These are phyloP conservation scores for Hippopotamus amphibius DNA, from an alignment of 2,113 vertebrate genomes.

Conservation along the genomic window DNA sequence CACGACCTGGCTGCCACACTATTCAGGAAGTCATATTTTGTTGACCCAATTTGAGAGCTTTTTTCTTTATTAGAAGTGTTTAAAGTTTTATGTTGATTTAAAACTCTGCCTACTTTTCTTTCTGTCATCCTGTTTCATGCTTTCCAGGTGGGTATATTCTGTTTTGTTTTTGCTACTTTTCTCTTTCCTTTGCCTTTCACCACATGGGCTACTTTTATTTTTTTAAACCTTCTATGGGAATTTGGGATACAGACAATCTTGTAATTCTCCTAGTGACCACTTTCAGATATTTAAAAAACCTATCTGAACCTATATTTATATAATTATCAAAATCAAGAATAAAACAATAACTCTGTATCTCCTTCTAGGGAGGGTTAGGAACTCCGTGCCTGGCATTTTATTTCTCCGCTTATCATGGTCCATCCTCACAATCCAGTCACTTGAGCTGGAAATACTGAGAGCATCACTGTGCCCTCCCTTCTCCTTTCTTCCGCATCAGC, in stretches of 20 bases:
- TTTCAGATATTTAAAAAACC: background rate
- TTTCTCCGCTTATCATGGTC: background rate
- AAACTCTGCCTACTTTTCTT: background rate
- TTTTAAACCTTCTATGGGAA: background rate
- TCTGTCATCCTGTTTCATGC: background rate
- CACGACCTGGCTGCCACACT: background rate
- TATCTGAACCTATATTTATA: background rate
- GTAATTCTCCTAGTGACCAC: background rate
- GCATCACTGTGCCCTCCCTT: background rate
- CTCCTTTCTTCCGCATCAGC: background rate
- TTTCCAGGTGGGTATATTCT: background rate
- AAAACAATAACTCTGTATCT: background rate
- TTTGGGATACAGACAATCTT: background rate
- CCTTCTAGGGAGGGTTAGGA: background rate
- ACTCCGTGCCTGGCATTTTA: background rate
- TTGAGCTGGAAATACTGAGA: background rate
- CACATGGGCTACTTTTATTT: background rate
- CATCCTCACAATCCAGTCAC: background rate
- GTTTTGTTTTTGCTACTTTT: background rate
- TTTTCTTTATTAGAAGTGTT: background rate
- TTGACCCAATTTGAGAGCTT: background rate
- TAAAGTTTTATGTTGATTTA: background rate
- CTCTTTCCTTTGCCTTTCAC: background rate
- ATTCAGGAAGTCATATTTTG: background rate
- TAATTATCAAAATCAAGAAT: constrained; percentile 21